Percentiles rank a stretch among this genome's conserved stretches.
These are phyloP conservation scores for Malacoctenus gilli DNA, from an alignment of 2,797 vertebrate genomes.

Conservation along the genomic window DNA sequence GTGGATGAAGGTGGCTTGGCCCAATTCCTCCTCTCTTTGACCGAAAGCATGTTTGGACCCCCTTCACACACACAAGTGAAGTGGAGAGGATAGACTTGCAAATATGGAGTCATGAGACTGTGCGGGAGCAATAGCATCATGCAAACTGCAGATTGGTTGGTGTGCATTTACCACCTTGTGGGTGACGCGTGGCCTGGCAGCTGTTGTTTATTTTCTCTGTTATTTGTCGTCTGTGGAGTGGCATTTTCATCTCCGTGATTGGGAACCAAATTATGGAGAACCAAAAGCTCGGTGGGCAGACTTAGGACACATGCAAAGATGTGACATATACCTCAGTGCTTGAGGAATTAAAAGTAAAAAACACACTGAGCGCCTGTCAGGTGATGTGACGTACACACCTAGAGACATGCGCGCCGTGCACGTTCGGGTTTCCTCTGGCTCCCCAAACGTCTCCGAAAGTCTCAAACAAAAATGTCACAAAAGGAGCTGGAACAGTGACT, in stretches of 20 bases:
- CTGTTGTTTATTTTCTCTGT: constrained; percentile 38
- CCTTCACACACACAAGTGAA: constrained; percentile 32
- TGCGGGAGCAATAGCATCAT: constrained; percentile 29
- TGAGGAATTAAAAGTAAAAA: constrained; percentile 61
- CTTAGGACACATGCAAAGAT: constrained; percentile 67
- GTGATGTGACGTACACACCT: constrained; percentile 50
- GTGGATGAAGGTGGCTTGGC: constrained; percentile 55
- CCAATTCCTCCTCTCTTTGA: constrained; percentile 55
- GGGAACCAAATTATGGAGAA: no score
- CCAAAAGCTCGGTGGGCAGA: constrained; percentile 44
- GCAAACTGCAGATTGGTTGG: constrained; percentile 33
- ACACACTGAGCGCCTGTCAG: constrained; percentile 46
- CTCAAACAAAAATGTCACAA: constrained; percentile 33
- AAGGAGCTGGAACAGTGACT: constrained; percentile 21
- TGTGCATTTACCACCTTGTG: constrained; percentile 64
- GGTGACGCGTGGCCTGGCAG: constrained; percentile 51
- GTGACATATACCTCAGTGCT: constrained; percentile 55
- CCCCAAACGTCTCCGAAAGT: constrained; percentile 16
- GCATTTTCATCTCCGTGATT: constrained; percentile 73
- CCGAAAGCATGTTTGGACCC: constrained; percentile 60
- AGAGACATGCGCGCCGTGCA: not conserved
- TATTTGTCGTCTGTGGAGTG: constrained; percentile 49
- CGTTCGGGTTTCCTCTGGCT: constrained; percentile 1
- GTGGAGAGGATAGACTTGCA: constrained; percentile 39
- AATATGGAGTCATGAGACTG: constrained; percentile 23